Evolutionary conservation across 2,113 vertebrate species (phyloP).

Genomic region (Jaculus jaculus): DNA sequence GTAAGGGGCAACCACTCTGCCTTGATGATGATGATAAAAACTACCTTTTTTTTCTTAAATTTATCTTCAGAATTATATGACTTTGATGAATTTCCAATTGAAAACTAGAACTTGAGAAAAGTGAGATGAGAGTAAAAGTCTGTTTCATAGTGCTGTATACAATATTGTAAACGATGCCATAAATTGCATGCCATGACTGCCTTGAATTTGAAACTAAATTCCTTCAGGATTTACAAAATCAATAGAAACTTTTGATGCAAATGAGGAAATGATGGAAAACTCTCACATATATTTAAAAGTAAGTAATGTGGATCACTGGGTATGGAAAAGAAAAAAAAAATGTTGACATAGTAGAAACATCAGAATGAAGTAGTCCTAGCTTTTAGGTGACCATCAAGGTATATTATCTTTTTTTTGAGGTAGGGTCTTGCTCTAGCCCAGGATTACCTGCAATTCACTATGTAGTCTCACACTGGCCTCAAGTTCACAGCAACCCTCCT

Average conservation of each 20-base stretch:
- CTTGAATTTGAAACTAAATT: constrained; percentile 49
- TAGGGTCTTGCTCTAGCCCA: too few relatives aligned
- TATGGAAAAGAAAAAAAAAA: constrained; percentile 16
- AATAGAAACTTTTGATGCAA: neutral
- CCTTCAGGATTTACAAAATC: neutral
- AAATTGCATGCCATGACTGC: neutral
- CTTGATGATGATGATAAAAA: neutral
- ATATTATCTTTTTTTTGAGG: neutral
- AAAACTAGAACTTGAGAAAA: constrained; percentile 24
- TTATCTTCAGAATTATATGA: neutral
- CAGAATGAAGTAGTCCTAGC: neutral
- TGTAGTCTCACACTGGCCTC: too few relatives aligned
- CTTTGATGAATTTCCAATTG: neutral
- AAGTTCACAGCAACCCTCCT: too few relatives aligned
- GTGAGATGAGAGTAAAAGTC: neutral
- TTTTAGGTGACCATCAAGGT: neutral
- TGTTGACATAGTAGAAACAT: neutral
- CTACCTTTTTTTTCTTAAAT: neutral
- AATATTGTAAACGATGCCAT: constrained; percentile 6
- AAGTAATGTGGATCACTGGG: neutral
- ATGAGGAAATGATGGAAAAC: neutral
- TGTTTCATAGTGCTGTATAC: neutral
- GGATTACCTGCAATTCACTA: too few relatives aligned
- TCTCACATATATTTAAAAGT: neutral
- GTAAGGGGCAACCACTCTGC: neutral